phyloP scores from a whole-genome alignment of 2,113 vertebrate genomes.

The human region GRCh38 chr2:58996501-58997000 shows the following conservation, averaged over 20 bases:
- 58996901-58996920: background rate
- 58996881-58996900: background rate
- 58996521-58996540: background rate
- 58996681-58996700: background rate
- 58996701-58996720: background rate
- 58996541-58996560: background rate
- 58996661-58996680: background rate
- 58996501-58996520: background rate
- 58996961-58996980: background rate
- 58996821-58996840: background rate
- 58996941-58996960: background rate
- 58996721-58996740: background rate
- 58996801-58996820: background rate
- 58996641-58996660: background rate
- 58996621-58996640: background rate
- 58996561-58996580: background rate
- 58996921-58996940: background rate
- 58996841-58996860: background rate
- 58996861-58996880: background rate
- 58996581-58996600: too few species aligned
- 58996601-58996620: background rate
- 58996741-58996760: slow-evolving; percentile 6
- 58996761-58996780: background rate
- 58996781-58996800: background rate
- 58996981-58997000: background rate